Evolutionary conservation across 2,113 vertebrate genomes (phyloP), one percentile per base, ranked within the genome.

Genomic region (Pluvianellus socialis): DNA sequence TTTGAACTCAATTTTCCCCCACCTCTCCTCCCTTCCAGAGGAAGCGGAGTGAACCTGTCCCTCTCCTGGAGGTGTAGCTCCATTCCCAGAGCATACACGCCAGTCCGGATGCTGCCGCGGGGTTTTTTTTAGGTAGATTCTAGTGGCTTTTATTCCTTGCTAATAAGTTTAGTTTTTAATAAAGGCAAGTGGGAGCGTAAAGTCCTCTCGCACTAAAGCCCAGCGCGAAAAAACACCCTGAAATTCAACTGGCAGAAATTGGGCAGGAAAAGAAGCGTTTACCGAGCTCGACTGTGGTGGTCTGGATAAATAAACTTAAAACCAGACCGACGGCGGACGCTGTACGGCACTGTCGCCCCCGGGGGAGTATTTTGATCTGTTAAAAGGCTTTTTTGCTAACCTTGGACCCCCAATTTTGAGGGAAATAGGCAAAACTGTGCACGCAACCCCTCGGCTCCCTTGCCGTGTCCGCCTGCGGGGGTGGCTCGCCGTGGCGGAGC

Each of bases 331-430:
- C 12, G 49, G 35, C 30, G 10, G 30, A 4, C 12, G 20, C 1
- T 2, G 55, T 38, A 6, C 32, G 1, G 10, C 5, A 27, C 49
- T 27, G 18, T 50, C 7, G 9, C 45, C 18, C 12, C 40, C 28
- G 4, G 33, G 6, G 49, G 33, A 5, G 22, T 1, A 7, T 12
- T 53, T 22, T 3, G 50, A 32, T 38, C 22, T 22, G 10, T 24
- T 50, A 2, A 44, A 68, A 45, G 73, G 38, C 38, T 38, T 3
- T 59, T 32, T 40, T 4, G 18, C 42, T 40, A 23, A 49, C 59
- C 42, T 8, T 0, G 4, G 35, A 23, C 35, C 70, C 30, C 20
- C 4, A 20, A 2, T 23, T 17, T 8, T 6, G 4, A 3, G 2
- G 24, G 32, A 18, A 52, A 40, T 14, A 2, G 53, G 27, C 26